Evolutionary conservation across 2,797 vertebrate genomes (phyloP), one percentile per base, ranked within the genome.

Genomic region (Avahi laniger): DNA sequence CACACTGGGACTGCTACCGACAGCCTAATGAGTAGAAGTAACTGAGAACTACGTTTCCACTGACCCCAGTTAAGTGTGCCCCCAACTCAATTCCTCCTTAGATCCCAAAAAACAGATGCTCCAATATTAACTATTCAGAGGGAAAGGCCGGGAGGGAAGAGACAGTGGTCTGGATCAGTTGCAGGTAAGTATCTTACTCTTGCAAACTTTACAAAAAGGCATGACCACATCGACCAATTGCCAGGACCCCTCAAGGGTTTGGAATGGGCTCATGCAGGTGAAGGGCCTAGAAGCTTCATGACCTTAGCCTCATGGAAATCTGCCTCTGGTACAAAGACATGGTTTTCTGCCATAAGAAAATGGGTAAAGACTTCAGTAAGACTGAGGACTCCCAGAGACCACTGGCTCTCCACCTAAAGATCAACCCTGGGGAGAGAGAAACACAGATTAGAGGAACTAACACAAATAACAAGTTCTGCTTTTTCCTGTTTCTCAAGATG

Each of bases 361-460:
- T 0, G 1, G 5, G 50, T 3, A 28, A 67, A 50, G 46, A 4
- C 10, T 75, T 35, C 30, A 1, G 65, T 2, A 43, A 63, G 43
- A 46, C n/a, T 17, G 3, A 15, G 48, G 28, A 18, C 26, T 12
- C 12, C 7, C 0, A 4, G 5, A 2, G 35, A 20, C 9, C 11
- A 12, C 11, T 41, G 70, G 65, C 13, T 69, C 4, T 67, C 50
- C 4, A 18, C 22, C 43, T 70, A 46, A 33, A n/a, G 26, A 52
- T 46, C 17, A 0, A 5, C 7, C 43, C 46, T 18, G 1, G 15
- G 24, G 52, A 75, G 43, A 83, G 11, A 54, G n/a, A 75, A n/a
- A 54, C 43, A 28, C n/a, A 76, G 54, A 41, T 54, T 11, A 79
- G 26, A 80, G 30, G 65, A 90, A 41, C 7, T 15, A 35, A 57